These are phyloP conservation scores for Platysternon megacephalum DNA, from an alignment of 2,113 vertebrate species.

Conservation along the genomic window DNA sequence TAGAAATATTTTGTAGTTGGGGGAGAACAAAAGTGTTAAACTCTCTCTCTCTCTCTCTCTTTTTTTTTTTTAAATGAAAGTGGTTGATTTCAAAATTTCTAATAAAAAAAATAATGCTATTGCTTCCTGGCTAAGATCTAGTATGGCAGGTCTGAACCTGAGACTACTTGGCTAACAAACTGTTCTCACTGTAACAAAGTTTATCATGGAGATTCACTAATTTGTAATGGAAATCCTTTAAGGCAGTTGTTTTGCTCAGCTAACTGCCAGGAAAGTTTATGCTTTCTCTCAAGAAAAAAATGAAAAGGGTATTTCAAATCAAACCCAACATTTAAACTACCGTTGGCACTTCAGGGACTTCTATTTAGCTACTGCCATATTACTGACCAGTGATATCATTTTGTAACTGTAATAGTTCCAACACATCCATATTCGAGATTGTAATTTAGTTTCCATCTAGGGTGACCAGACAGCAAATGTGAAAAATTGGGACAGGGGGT, in stretches of 20 bases:
- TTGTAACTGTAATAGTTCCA: not conserved
- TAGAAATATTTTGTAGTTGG: not conserved
- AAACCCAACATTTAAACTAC: not conserved
- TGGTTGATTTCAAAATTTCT: not conserved
- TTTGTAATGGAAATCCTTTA: not conserved
- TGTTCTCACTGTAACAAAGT: not conserved
- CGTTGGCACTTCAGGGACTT: not conserved
- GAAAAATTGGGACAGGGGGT: no score
- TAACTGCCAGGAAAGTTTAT: not conserved
- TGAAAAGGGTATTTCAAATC: not conserved
- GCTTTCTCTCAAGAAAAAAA: constrained; percentile 9
- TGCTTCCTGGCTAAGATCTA: not conserved
- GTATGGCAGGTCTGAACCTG: not conserved
- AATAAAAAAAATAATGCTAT: not conserved
- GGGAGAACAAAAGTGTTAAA: not conserved
- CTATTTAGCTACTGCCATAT: not conserved
- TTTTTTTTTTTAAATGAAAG: not conserved
- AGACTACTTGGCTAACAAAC: not conserved
- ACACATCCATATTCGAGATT: not conserved
- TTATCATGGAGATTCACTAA: not conserved
- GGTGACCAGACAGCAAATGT: no score
- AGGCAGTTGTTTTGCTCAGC: not conserved
- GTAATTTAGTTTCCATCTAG: not conserved
- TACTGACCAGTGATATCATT: not conserved
- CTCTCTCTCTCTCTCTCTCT: not conserved